Conservation (phyloP, 2,113 vertebrate genomes). For the Penelope pileata region DNA sequence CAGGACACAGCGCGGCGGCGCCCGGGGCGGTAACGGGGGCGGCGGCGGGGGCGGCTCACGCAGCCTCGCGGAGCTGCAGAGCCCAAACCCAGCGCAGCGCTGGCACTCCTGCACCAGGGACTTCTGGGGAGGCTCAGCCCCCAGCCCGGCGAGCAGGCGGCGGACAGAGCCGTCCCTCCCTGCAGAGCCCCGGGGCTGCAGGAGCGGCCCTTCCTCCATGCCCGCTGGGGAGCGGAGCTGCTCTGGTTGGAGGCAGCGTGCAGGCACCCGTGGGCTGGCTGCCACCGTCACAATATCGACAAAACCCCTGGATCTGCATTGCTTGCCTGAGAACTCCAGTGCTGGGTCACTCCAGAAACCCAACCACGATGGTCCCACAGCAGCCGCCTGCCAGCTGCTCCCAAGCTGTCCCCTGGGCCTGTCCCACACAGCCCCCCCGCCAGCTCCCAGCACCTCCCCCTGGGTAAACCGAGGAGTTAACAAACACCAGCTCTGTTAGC, state of each 20-base stretch:
- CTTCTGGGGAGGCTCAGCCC: neutral
- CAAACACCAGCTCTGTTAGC: neutral
- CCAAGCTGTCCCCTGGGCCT: too few species aligned
- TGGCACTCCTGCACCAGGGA: too few species aligned
- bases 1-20: neutral
- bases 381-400: too few species aligned
- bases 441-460: neutral
- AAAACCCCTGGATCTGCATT: neutral
- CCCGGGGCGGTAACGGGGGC: neutral
- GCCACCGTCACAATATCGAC: too few species aligned
- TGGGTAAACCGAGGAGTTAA: neutral
- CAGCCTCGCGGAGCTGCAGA: too few species aligned
- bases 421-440: too few species aligned
- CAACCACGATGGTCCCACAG: neutral
- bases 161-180: neutral
- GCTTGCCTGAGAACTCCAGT: neutral
- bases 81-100: too few species aligned
- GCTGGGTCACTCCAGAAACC: neutral
- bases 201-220: neutral
- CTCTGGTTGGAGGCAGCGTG: neutral
- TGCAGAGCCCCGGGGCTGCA: fast-evolving
- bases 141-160: fast-evolving
- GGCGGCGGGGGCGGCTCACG: too few species aligned
- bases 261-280: neutral
- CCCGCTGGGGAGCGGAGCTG: too few species aligned